Evolutionary conservation across 2,797 vertebrate genomes (phyloP).

Genomic region (Rhyacichthys aspro): DNA sequence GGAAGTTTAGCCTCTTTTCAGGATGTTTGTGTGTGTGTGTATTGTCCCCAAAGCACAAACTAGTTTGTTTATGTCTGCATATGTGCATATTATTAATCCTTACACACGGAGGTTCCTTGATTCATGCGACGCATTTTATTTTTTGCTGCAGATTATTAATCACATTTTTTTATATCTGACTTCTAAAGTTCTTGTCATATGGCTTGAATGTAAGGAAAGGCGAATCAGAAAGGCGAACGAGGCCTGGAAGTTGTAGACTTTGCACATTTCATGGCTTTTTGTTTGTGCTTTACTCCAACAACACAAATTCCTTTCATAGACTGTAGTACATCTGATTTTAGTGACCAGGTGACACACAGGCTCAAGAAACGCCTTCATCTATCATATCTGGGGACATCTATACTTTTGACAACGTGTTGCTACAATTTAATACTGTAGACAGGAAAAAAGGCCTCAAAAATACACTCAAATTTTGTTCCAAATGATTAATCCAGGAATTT

Average conservation of each 20-base stretch:
- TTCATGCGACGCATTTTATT: conserved; percentile 13
- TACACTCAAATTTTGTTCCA: no score
- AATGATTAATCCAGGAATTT: no score
- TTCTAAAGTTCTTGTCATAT: conserved; percentile 45
- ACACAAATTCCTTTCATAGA: conserved; percentile 33
- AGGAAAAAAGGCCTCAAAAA: conserved; percentile 28
- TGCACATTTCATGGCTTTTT: conserved; percentile 18
- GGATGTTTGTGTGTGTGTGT: background rate
- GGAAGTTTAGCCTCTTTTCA: background rate
- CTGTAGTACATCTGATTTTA: conserved; percentile 39
- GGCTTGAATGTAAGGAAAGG: conserved; percentile 58
- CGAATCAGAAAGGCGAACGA: conserved; percentile 51
- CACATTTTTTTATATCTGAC: conserved; percentile 56
- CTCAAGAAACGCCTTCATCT: conserved; percentile 62
- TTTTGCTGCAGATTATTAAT: conserved; percentile 19
- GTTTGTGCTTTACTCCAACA: background rate
- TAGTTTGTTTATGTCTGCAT: no score
- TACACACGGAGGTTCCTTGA: no score
- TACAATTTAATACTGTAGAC: conserved; percentile 2
- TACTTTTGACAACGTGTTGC: conserved; percentile 13
- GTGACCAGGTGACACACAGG: conserved; percentile 55
- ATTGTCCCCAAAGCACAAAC: no score
- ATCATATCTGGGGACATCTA: conserved; percentile 31
- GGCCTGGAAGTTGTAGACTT: conserved; percentile 33
- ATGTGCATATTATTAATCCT: no score